phyloP scores from a whole-genome alignment of 2,113 vertebrate species.

The Cyanistes caeruleus region DNA sequence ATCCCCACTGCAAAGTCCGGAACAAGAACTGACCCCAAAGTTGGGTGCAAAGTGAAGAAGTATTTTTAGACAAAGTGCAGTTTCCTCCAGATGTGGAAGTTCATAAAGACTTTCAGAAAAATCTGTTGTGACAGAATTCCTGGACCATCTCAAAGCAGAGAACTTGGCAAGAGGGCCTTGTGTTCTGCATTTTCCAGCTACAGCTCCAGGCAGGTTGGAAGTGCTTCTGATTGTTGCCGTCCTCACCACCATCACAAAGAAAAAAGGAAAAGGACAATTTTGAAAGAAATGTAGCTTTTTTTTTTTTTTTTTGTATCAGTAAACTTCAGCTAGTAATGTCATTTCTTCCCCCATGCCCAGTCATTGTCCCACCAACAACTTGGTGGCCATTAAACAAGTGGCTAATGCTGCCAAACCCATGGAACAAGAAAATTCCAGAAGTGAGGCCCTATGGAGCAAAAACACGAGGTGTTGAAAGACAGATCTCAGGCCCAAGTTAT shows the following conservation, averaged over 20 bases:
- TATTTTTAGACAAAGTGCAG: background rate
- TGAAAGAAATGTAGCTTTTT: background rate
- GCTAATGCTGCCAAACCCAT: slow-evolving; percentile 8
- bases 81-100: slow-evolving; percentile 1
- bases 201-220: background rate
- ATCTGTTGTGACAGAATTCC: background rate
- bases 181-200: background rate
- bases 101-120: background rate
- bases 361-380: background rate
- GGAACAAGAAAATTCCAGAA: slow-evolving; percentile 51
- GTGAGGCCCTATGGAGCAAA: slow-evolving; percentile 40
- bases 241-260: background rate
- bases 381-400: background rate
- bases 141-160: background rate
- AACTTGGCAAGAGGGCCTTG: background rate
- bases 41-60: background rate
- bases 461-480: slow-evolving; percentile 69
- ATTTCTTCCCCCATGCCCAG: background rate
- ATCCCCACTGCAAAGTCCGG: background rate
- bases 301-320: background rate
- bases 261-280: background rate
- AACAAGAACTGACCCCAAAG: background rate
- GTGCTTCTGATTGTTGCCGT: background rate
- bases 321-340: background rate
- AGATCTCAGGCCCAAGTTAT: slow-evolving; percentile 41